Percentiles rank a stretch among this genome's conserved stretches.
Conservation (phyloP, 2,888 invertebrate genomes). For the Leptinotarsa peninsularis region DNA sequence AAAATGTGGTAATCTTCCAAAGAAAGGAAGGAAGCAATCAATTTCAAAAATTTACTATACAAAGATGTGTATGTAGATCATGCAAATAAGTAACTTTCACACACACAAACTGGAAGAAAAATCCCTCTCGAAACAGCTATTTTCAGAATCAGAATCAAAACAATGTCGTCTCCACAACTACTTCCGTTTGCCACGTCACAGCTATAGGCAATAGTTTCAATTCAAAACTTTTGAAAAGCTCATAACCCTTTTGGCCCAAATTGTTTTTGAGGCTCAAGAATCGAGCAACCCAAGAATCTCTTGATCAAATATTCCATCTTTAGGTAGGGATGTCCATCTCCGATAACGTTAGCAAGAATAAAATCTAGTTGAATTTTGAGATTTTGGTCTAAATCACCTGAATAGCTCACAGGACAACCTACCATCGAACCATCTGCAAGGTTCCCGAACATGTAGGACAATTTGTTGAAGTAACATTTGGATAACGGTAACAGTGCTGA, state of each 20-base stretch:
- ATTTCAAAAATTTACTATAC: too few species aligned
- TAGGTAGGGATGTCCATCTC: slow-evolving; percentile 6
- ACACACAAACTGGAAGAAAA: too few species aligned
- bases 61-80: too few species aligned
- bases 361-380: slow-evolving; percentile 2
- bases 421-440: not conserved
- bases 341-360: not conserved
- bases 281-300: slow-evolving; percentile 2
- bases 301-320: not conserved
- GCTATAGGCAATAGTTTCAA: not conserved
- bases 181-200: not conserved
- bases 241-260: not conserved
- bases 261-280: not conserved
- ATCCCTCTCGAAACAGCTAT: too few species aligned
- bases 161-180: not conserved
- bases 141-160: too few species aligned
- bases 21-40: too few species aligned
- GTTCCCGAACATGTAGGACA: slow-evolving; percentile 9
- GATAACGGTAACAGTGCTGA: not conserved
- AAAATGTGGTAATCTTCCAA: too few species aligned
- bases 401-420: not conserved
- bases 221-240: not conserved
- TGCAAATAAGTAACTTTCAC: too few species aligned
- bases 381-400: not conserved
- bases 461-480: not conserved